Base-by-base conservation (phyloP, 2,888 invertebrate genomes). In the Heteropelma amictum region DNA sequence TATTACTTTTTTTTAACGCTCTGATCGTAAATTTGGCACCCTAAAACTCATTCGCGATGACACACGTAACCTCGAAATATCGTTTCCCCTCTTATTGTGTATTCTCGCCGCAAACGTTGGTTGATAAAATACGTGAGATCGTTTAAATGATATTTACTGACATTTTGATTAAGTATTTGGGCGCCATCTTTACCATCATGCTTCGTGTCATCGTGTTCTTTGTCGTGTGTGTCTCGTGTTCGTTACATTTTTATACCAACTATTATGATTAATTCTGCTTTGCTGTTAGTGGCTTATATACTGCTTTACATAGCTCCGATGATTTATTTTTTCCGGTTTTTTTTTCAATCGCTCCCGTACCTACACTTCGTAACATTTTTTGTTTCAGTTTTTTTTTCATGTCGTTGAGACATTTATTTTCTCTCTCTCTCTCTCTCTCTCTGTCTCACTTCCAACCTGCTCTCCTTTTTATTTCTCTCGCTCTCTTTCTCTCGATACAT, bases 341-440 rank as follows among this genome's bases (percentile, higher is more conserved):
- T 26, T n/a, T 69, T 45, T 64, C 38, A 61, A 19, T 54, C 79
- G 53, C 72, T 74, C 76, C 45, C 68, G 61, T 67, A 65, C 49
- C 72, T 61, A 54, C 33, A 33, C 33, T n/a, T 70, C 54, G 49
- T 30, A 47, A 53, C 23, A 38, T 30, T 51, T 71, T 75, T 64
- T 33, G 60, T 33, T 64, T 54, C 58, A 72, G 70, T 53, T 72
- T 69, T 72, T 78, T 79, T 68, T 69, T 65, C 77, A 76, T 79
- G 68, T 78, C 69, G 78, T 78, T 78, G 79, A 81, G 76, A 77
- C 65, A 12, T 10, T 19, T 7, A 10, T n/a, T 33, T 45, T 51
- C 17, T 61, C 63, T 68, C 45, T 12, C 58, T 61, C 30, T 64
- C 47, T 53, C 56, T 19, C 23, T 68, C 53, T 7, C 47, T 60